Base-by-base conservation (phyloP, 1,140 invertebrate genomes). In the Lordiphosa collinella region DNA sequence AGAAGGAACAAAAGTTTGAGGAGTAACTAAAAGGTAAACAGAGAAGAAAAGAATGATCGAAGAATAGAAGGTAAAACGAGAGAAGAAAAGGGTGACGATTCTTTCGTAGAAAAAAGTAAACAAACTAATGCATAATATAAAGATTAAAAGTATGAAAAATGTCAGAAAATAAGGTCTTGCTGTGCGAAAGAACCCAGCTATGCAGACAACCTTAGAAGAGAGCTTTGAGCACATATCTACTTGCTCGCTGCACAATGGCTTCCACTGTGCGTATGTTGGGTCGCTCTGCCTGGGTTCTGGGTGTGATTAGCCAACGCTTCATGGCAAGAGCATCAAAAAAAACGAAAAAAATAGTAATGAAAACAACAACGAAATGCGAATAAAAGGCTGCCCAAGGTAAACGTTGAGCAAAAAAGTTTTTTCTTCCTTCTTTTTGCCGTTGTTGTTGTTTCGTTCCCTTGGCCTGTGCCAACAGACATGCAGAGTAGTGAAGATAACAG, bases 221-320 rank as follows among this genome's bases (percentile, higher is more conserved):
- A n/a, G 1, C 18, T 18, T 18, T 4, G 18, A 1, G 37, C 1
- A 46, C 13, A 29, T 10, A 13, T 31, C 11, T 34, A 37, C 22
- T 67, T 47, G 49, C 34, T 3, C 18, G 18, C 18, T 4, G 2
- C 4, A 18, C 18, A 3, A 18, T 3, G 0, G 18, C 18, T 18
- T 18, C 18, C 60, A 64, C 60, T 68, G 53, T 61, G 22, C 55
- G 11, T 10, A 7, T 40, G 38, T 16, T 14, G 22, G 29, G 9
- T 6, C 22, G 6, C 6, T 25, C 22, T 13, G 8, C 22, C 31
- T 36, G 25, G 22, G 37, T 29, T 44, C 13, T 37, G 57, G 60
- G 65, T 69, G 65, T 69, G 65, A 69, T 69, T 69, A 69, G 65
- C 61, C 50, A 53, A 55, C 55, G 61, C 50, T 60, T 73, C 36